These are phyloP conservation scores for Mormyrus hasselquistii DNA, from an alignment of 2,797 vertebrate genomes.

Conservation along the genomic window DNA sequence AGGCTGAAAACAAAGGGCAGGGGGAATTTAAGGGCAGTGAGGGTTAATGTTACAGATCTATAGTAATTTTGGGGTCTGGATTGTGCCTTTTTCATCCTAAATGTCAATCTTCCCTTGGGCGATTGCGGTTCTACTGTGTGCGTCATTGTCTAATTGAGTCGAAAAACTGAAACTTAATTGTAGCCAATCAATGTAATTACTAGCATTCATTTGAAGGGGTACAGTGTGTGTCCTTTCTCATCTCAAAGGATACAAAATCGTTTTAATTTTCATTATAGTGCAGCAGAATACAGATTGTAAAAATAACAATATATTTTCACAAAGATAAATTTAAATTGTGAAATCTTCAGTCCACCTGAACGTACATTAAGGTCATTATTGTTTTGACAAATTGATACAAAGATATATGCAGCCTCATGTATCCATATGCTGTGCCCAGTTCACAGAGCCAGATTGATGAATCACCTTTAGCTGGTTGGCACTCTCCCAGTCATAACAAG, in stretches of 20 bases:
- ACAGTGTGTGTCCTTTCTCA: not conserved
- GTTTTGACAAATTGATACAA: not conserved
- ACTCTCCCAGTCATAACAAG: not conserved
- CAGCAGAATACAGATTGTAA: not conserved
- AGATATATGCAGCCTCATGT: not conserved
- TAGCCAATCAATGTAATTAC: slow-evolving; percentile 18
- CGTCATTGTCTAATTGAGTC: not conserved
- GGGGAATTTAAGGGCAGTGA: not conserved
- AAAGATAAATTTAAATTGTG: not conserved
- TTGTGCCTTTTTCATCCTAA: not conserved
- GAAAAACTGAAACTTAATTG: slow-evolving; percentile 3
- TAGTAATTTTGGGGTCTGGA: not conserved
- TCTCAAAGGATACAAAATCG: not conserved
- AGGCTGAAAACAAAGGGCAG: not conserved
- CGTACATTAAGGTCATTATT: not conserved
- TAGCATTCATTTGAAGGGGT: slow-evolving; percentile 7
- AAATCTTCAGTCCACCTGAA: not conserved
- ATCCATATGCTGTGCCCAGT: not conserved
- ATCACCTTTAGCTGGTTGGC: not conserved
- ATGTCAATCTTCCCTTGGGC: not conserved
- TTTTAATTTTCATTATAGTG: slow-evolving; percentile 1
- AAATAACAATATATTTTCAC: slow-evolving; percentile 1
- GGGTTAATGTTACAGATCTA: not conserved
- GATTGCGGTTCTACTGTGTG: not conserved
- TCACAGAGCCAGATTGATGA: not conserved